Percentiles rank a stretch among this genome's conserved stretches.
Conservation (phyloP, 2,888 invertebrate genomes). For the Eupeodes latifasciatus region DNA sequence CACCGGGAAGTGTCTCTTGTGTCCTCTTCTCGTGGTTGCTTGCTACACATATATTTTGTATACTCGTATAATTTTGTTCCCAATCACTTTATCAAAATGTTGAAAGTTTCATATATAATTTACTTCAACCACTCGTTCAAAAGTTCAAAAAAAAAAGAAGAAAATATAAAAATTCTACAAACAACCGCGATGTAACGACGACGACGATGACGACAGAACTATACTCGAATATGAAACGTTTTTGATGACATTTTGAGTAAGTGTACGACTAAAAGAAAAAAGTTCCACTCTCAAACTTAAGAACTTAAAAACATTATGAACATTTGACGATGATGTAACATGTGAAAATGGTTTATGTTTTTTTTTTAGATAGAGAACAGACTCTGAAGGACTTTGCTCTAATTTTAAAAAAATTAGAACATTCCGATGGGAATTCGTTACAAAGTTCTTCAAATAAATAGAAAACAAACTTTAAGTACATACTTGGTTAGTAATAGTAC, state of each 20-base stretch:
- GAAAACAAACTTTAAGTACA: too few species aligned
- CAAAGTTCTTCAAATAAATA: too few species aligned
- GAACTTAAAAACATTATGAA: slow-evolving; percentile 10
- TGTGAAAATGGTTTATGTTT: slow-evolving; percentile 8
- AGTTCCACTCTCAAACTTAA: slow-evolving; percentile 9
- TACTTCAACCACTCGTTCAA: slow-evolving; percentile 18
- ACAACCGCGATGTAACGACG: not conserved
- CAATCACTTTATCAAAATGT: slow-evolving; percentile 26
- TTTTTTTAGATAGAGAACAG: not conserved
- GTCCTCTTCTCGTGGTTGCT: slow-evolving; percentile 3
- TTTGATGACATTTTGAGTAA: not conserved
- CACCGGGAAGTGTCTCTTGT: not conserved
- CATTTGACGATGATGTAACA: not conserved
- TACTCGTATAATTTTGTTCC: not conserved
- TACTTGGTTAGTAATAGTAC: too few species aligned
- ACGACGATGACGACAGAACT: too few species aligned
- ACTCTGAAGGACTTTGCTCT: not conserved
- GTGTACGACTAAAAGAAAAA: not conserved
- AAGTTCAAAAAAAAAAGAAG: not conserved
- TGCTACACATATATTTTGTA: not conserved
- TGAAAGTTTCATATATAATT: slow-evolving; percentile 17
- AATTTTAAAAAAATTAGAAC: not conserved
- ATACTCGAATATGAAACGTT: not conserved
- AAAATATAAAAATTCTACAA: not conserved
- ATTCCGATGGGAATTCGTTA: not conserved